phyloP scores from a whole-genome alignment of 2,113 vertebrate species.

The Planiliza haematocheilus region DNA sequence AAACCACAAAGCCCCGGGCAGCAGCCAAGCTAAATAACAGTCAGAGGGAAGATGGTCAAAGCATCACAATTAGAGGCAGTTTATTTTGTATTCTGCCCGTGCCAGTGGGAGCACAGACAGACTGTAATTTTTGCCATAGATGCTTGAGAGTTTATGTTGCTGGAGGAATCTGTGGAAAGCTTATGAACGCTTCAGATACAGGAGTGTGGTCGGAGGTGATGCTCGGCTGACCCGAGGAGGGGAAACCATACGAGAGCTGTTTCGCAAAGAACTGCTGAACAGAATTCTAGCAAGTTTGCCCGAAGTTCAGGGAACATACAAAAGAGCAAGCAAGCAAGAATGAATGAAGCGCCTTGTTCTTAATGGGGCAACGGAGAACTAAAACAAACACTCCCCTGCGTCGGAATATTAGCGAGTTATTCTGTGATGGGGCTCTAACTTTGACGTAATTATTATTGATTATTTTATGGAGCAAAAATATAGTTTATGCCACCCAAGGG shows the following conservation, averaged over 20 bases:
- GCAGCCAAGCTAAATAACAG: slow-evolving; percentile 80
- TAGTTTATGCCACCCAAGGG: slow-evolving; percentile 74
- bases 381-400: slow-evolving; percentile 56
- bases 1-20: slow-evolving; percentile 65
- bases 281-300: slow-evolving; percentile 33
- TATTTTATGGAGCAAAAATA: slow-evolving; percentile 73
- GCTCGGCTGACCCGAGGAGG: slow-evolving; percentile 46
- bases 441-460: slow-evolving; percentile 81
- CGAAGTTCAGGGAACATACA: slow-evolving; percentile 43
- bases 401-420: slow-evolving; percentile 64
- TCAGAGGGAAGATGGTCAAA: slow-evolving; percentile 73
- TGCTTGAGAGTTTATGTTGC: slow-evolving; percentile 56
- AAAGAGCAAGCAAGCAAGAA: slow-evolving; percentile 28
- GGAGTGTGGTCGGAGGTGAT: slow-evolving; percentile 51
- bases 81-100: slow-evolving; percentile 62
- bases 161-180: slow-evolving; percentile 62
- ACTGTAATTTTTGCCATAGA: slow-evolving; percentile 73
- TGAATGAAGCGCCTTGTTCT: slow-evolving; percentile 59
- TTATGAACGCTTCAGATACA: slow-evolving; percentile 28
- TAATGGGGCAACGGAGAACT: slow-evolving; percentile 55
- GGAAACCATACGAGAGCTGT: slow-evolving; percentile 45
- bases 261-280: slow-evolving; percentile 22
- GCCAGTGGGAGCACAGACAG: slow-evolving; percentile 61
- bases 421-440: slow-evolving; percentile 53
- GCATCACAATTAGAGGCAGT: slow-evolving; percentile 74